Base-by-base conservation (phyloP, 2,113 vertebrate species). In the Gallinago media region DNA sequence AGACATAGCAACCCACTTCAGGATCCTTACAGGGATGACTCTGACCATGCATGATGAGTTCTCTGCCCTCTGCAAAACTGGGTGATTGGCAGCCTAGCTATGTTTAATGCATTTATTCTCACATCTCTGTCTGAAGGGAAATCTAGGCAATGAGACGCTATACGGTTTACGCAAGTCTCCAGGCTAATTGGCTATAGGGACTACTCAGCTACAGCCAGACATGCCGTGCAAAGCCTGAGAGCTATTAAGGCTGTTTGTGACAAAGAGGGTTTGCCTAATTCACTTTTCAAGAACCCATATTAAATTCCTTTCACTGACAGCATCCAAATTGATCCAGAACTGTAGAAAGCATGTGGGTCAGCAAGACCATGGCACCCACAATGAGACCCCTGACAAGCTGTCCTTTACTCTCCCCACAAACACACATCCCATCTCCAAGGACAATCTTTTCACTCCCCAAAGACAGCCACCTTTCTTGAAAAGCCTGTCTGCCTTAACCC, bases 171-270 rank as follows among this genome's bases (percentile, higher is more conserved):
- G 9, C 6, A 42, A 72, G 47, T 14, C 8, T 14, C 32, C 2
- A 3, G 42, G 32, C 16, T 21, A 42, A 29, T 0, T n/a, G 4
- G 2, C 13, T 29, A 6, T 9, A 62, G 8, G n/a, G 12, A 29
- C 8, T 32, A 23, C 59, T 31, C 32, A 55, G 27, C 54, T 62
- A 8, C 25, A 87, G 55, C 23, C 15, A 54, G 22, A 26, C 4
- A 11, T 3, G 22, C 2, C 3, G 14, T 42, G 40, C 40, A 42
- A 42, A 42, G 40, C 40, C 40, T 42, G 40, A 42, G 40, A 42
- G 40, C 40, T 42, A 42, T 42, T 42, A 42, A 55, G 40, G 32
- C 1, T 44, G 18, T 4, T 40, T 3, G 4, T 58, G 50, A 27
- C 23, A 84, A 31, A 31, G 52, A 10, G 19, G 7, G 0, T 54